phyloP scores from a whole-genome alignment of 2,888 invertebrate genomes.

The Drosophila neotestacea region DNA sequence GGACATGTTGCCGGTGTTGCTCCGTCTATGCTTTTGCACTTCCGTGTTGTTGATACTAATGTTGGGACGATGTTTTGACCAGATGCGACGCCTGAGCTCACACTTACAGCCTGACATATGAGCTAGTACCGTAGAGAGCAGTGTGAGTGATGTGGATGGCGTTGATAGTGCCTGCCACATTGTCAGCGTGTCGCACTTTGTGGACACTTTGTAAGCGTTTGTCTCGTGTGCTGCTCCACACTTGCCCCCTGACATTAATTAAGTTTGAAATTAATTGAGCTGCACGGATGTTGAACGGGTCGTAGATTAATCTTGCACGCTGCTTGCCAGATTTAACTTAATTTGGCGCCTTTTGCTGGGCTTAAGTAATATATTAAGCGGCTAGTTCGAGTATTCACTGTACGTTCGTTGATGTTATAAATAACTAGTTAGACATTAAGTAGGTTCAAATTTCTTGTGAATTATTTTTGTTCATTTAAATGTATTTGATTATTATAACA shows the following conservation, averaged over 20 bases:
- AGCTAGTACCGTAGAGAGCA: constrained; percentile 31
- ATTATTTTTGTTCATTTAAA: constrained; percentile 4
- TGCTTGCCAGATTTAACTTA: constrained; percentile 40
- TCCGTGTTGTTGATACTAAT: constrained; percentile 66
- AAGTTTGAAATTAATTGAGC: constrained; percentile 76
- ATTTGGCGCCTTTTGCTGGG: constrained; percentile 23
- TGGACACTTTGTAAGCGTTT: constrained; percentile 49
- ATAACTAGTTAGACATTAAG: not conserved
- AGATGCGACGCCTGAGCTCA: constrained; percentile 41
- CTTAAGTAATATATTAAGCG: not conserved
- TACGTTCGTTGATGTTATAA: constrained; percentile 5
- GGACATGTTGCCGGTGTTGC: constrained; percentile 36
- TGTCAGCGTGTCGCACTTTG: constrained; percentile 55
- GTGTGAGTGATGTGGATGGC: constrained; percentile 63
- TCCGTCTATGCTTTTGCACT: constrained; percentile 60
- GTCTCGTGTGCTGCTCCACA: constrained; percentile 32
- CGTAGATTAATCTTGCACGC: constrained; percentile 47
- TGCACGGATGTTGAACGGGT: constrained; percentile 29
- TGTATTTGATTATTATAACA: not conserved
- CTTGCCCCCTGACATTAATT: constrained; percentile 81
- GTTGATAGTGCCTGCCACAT: constrained; percentile 71
- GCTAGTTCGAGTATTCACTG: constrained; percentile 4
- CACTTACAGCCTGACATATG: constrained; percentile 45
- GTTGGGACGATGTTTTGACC: constrained; percentile 52
- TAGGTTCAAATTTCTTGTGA: constrained; percentile 10